Percentiles rank a stretch among this genome's conserved stretches.
Evolutionary conservation across 2,888 invertebrate species (phyloP).

Genomic region (Tolmerus cingulatus): DNA sequence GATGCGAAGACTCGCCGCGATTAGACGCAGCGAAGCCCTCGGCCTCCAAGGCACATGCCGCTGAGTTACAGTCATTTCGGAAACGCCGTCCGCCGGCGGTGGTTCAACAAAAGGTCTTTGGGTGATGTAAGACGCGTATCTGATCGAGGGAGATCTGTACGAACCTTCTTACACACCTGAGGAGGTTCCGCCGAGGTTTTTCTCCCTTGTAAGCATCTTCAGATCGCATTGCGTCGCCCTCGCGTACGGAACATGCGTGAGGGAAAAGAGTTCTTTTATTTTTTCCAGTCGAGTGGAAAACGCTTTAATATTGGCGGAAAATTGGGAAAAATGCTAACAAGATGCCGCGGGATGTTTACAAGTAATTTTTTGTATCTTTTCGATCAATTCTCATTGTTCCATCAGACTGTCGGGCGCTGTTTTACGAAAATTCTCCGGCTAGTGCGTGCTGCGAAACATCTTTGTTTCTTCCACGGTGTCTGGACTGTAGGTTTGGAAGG

Average conservation of each 20-base stretch:
- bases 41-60: background rate
- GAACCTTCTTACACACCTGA: background rate
- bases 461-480: slow-evolving; percentile 10
- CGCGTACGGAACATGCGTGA: background rate
- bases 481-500: background rate
- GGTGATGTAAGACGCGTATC: slow-evolving; percentile 8
- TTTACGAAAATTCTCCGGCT: background rate
- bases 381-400: background rate
- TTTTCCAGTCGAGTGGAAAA: background rate
- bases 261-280: background rate
- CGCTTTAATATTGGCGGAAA: background rate
- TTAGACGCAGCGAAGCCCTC: background rate
- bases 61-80: background rate
- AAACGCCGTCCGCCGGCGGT: background rate
- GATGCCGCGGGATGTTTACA: background rate
- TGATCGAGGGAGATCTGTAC: background rate
- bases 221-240: background rate
- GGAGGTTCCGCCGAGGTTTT: background rate
- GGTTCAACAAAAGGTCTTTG: slow-evolving; percentile 25
- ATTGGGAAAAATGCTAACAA: background rate
- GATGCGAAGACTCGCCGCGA: background rate
- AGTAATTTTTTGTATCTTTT: background rate
- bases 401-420: background rate
- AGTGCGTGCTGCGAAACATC: background rate
- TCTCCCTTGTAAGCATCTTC: background rate